These are phyloP conservation scores for Archocentrus centrarchus DNA, from an alignment of 2,113 vertebrate species.

Conservation along the genomic window DNA sequence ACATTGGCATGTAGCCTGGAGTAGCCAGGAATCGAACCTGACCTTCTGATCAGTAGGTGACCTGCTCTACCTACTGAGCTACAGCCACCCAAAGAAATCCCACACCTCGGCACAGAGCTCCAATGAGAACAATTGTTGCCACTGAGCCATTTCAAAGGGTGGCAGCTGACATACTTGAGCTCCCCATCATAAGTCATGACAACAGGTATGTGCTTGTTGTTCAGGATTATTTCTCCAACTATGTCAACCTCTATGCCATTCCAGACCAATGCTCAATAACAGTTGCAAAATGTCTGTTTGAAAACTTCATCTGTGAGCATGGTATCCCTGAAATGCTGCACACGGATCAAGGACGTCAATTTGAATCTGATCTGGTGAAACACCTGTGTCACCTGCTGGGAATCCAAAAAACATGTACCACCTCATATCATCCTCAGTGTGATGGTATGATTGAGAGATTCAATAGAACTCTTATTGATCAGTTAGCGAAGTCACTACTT, in stretches of 20 bases:
- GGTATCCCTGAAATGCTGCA: not conserved
- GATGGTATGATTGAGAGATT: not conserved
- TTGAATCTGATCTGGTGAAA: not conserved
- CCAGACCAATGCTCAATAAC: not conserved
- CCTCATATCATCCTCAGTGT: not conserved
- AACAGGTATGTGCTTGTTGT: not conserved
- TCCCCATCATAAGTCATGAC: not conserved
- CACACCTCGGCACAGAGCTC: no score
- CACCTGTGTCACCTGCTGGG: not conserved
- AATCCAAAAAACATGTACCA: not conserved
- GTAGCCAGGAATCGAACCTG: no score
- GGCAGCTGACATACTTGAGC: not conserved
- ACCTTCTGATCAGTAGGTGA: no score
- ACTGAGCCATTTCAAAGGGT: not conserved
- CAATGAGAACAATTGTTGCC: not conserved
- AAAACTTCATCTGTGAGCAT: not conserved
- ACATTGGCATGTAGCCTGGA: no score
- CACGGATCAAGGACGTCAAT: not conserved
- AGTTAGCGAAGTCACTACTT: no score
- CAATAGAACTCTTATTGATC: no score
- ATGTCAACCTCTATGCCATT: not conserved
- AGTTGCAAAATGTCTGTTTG: not conserved
- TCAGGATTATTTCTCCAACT: not conserved
- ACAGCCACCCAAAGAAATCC: no score
- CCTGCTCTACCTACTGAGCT: no score